Percentiles rank a stretch among this genome's conserved stretches.
Evolutionary conservation across 2,113 vertebrate species (phyloP).

Genomic region (Anoplopoma fimbria): DNA sequence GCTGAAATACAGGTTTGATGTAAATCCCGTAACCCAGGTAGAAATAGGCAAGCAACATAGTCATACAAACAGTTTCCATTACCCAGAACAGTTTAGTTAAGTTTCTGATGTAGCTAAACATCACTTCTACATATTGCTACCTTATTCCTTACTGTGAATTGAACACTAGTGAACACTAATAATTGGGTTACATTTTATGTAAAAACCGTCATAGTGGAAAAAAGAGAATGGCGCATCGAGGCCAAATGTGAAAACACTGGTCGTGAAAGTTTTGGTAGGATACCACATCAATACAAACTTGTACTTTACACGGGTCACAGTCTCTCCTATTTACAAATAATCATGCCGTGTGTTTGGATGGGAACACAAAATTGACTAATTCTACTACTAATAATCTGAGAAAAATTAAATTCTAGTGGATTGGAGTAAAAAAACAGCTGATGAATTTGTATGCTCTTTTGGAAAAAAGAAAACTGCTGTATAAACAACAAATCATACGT

Average conservation of each 20-base stretch:
- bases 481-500: slow-evolving; percentile 10
- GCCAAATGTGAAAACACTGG: slow-evolving; percentile 6
- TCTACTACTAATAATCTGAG: neutral
- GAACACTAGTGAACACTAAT: neutral
- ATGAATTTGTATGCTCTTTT: too few relatives aligned
- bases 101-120: neutral
- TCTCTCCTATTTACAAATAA: slow-evolving; percentile 14
- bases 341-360: neutral
- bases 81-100: neutral
- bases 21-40: slow-evolving; percentile 3
- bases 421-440: slow-evolving; percentile 37
- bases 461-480: neutral
- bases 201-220: neutral
- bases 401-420: neutral
- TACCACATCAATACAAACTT: neutral
- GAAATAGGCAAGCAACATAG: neutral
- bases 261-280: neutral
- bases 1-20: slow-evolving; percentile 46
- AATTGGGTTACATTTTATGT: neutral
- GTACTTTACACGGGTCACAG: neutral
- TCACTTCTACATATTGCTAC: neutral
- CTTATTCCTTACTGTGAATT: neutral
- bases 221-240: neutral
- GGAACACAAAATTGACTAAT: slow-evolving; percentile 1
- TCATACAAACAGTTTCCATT: neutral